These are phyloP conservation scores for Drosophila oshimai DNA, from an alignment of 1,140 invertebrate species.

Conservation along the genomic window DNA sequence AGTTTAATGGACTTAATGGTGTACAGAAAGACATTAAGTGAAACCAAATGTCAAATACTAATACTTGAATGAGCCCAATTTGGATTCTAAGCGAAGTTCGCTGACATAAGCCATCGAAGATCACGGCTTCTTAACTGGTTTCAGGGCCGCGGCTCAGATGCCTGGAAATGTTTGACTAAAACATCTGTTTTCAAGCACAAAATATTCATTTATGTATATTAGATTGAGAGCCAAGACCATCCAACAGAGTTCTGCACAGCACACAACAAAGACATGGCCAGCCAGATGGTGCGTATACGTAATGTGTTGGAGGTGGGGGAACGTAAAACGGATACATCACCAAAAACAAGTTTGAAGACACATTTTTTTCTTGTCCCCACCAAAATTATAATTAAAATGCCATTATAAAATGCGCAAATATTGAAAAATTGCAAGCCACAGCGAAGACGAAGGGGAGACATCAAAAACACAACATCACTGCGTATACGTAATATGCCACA, in stretches of 20 bases:
- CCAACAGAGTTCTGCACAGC: slow-evolving; percentile 15
- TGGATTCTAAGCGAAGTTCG: slow-evolving; percentile 24
- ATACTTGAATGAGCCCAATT: slow-evolving; percentile 17
- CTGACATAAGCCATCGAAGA: slow-evolving; percentile 27
- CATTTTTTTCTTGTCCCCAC: background rate
- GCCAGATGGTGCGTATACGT: slow-evolving; percentile 51
- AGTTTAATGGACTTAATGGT: background rate
- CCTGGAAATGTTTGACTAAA: slow-evolving; percentile 1
- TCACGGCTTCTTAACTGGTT: slow-evolving; percentile 22
- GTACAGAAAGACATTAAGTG: background rate
- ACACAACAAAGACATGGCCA: slow-evolving; percentile 4
- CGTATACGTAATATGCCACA: slow-evolving; percentile 48
- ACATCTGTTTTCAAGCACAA: slow-evolving; percentile 30
- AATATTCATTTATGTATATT: slow-evolving; percentile 48
- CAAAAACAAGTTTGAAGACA: slow-evolving; percentile 18
- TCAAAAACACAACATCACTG: slow-evolving; percentile 4
- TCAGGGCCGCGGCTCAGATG: slow-evolving; percentile 20
- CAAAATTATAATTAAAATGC: slow-evolving; percentile 38
- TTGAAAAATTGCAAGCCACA: slow-evolving; percentile 46
- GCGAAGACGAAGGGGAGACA: background rate
- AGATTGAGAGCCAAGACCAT: slow-evolving; percentile 15
- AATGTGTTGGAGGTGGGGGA: slow-evolving; percentile 8
- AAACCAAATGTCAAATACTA: background rate
- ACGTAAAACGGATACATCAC: background rate
- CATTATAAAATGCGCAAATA: slow-evolving; percentile 51